phyloP scores from a whole-genome alignment of 2,888 invertebrate genomes.

The Deilephila elpenor region DNA sequence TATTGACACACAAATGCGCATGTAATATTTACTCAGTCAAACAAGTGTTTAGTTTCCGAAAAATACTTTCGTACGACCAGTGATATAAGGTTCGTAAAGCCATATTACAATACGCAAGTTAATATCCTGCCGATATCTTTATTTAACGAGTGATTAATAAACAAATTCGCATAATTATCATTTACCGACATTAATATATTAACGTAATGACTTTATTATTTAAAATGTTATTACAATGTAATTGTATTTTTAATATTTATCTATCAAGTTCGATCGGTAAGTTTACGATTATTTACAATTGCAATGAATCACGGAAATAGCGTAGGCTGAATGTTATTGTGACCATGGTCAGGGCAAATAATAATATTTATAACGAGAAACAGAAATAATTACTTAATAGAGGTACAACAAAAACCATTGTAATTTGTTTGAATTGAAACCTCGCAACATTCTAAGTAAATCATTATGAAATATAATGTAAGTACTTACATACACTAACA shows the following conservation, averaged over 20 bases:
- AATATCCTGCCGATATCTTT: conserved; percentile 4
- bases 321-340: conserved; percentile 15
- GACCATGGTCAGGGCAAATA: conserved; percentile 32
- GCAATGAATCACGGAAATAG: conserved; percentile 19
- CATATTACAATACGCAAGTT: neutral
- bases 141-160: neutral
- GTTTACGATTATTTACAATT: conserved; percentile 8
- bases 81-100: neutral
- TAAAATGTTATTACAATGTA: neutral
- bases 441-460: conserved; percentile 6
- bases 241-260: neutral
- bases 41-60: neutral
- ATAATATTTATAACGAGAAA: conserved; percentile 4
- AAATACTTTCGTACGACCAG: neutral
- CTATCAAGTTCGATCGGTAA: neutral
- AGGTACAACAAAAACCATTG: neutral
- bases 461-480: neutral
- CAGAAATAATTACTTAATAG: neutral
- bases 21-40: conserved; percentile 16
- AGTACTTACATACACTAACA: neutral
- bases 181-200: neutral
- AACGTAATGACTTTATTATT: neutral
- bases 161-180: neutral
- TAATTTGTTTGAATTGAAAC: conserved; percentile 4
- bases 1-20: conserved; percentile 21